Evolutionary conservation across 2,113 vertebrate genomes (phyloP), one percentile per base, ranked within the genome.

Genomic region (Promerops cafer): DNA sequence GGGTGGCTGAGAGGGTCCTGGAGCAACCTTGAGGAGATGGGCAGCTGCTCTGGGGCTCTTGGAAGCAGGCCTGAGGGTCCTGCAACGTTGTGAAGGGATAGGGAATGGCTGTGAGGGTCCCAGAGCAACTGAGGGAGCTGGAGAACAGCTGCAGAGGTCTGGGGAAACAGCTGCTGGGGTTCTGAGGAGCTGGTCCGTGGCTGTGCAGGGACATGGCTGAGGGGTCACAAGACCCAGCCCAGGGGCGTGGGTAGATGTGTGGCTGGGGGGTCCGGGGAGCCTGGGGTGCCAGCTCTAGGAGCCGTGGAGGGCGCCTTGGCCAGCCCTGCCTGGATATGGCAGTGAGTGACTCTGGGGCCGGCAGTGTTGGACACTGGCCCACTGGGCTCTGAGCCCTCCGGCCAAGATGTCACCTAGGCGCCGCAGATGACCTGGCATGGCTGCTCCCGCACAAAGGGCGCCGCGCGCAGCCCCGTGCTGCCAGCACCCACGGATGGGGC

Each of bases 381-480:
- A 53, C 83, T 85, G 94, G 92, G 61, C 92, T 83, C 65, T 0
- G 15, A 10, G 83, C 89, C 56, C 92, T 63, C 47, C 0, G 35
- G 95, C 94, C 92, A 83, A 90, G 83, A 60, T 96, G 94, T 94
- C 95, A 94, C 92, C 87, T 31, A 31, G 87, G 87, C 90, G 30
- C 83, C 20, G 10, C 33, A 3, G 79, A 11, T 44, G 8, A 83
- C 47, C 95, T 27, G 95, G 92, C 92, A 79, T 90, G 75, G 37
- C 71, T 5, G 56, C 57, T 37, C 13, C 92, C 0, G 4, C 87
- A 93, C 90, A 94, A 94, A 94, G 87, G 35, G 71, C 11, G 44
- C 80, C 89, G 66, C 37, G 2, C 70, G 70, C 87, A 37, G 92
- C 92, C 86, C 75, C 10, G 54, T 0, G 6, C 87, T 89, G 94